A percentile compares a stretch with the other conserved stretches of the same genome.
Evolutionary conservation across 2,888 invertebrate species (phyloP).

Genomic region (Augiades crinisus): DNA sequence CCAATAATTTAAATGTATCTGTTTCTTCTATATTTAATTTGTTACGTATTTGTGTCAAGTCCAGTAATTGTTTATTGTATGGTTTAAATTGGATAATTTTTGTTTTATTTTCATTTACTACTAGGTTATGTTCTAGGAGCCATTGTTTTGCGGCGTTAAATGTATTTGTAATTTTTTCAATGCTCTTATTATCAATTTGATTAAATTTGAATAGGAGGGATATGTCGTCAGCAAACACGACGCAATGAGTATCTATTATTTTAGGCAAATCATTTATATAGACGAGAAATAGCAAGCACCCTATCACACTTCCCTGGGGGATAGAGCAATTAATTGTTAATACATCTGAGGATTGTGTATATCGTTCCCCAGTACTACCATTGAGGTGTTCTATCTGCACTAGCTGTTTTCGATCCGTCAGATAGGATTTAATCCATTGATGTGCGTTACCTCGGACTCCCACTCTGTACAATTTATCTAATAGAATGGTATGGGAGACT

Average conservation of each 20-base stretch:
- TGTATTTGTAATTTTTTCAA: not conserved
- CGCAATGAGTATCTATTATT: too few relatives aligned
- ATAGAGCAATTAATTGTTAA: not conserved
- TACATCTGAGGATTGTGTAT: not conserved
- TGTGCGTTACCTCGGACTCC: constrained; percentile 29
- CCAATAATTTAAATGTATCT: not conserved
- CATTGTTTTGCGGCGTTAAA: not conserved
- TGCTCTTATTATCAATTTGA: not conserved
- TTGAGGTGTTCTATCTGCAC: not conserved
- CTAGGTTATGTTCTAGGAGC: not conserved
- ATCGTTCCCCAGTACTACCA: not conserved
- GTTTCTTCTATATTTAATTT: constrained; percentile 4
- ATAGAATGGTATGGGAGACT: constrained; percentile 23
- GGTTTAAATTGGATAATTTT: constrained; percentile 4
- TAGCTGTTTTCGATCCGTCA: constrained; percentile 23
- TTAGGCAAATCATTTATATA: not conserved
- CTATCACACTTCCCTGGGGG: not conserved
- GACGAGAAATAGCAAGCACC: not conserved
- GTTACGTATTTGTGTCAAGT: not conserved
- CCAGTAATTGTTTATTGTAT: not conserved
- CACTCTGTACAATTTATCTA: constrained; percentile 26
- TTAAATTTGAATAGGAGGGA: constrained; percentile 5
- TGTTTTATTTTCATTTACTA: constrained; percentile 4
- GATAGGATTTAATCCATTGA: constrained; percentile 29
- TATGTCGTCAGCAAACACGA: not conserved